Evolutionary conservation across 2,888 invertebrate species (phyloP).

Genomic region (Torymus texanus): DNA sequence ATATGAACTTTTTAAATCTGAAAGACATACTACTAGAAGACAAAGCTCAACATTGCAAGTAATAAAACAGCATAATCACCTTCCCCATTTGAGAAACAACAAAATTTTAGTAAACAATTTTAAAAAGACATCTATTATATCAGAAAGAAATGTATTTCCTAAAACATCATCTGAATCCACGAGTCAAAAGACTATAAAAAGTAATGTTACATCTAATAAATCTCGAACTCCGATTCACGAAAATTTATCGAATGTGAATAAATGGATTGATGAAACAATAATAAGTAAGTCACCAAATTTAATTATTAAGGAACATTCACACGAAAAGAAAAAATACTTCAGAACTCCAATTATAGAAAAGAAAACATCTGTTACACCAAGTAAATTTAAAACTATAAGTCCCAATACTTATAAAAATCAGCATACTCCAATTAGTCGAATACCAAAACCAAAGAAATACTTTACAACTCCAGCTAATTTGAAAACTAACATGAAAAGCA

Average conservation of each 20-base stretch:
- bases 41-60: conserved; percentile 40
- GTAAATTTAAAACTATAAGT: conserved; percentile 4
- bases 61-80: conserved; percentile 44
- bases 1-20: conserved; percentile 5
- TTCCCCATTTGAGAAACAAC: conserved; percentile 49
- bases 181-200: not conserved
- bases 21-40: not conserved
- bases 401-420: conserved; percentile 9
- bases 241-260: conserved; percentile 17
- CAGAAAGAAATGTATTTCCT: conserved; percentile 17
- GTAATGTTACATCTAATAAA: conserved; percentile 22
- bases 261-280: conserved; percentile 62
- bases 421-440: conserved; percentile 29
- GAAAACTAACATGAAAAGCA: conserved; percentile 7
- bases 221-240: conserved; percentile 23
- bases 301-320: conserved; percentile 1
- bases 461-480: conserved; percentile 18
- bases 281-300: conserved; percentile 70
- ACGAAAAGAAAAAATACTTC: conserved; percentile 15
- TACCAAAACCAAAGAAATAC: conserved; percentile 42
- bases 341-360: conserved; percentile 33
- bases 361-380: conserved; percentile 29
- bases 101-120: conserved; percentile 29
- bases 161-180: conserved; percentile 1
- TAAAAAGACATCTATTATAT: conserved; percentile 20